Evolutionary conservation across 2,888 invertebrate species (phyloP).

Genomic region (Apamea monoglypha): DNA sequence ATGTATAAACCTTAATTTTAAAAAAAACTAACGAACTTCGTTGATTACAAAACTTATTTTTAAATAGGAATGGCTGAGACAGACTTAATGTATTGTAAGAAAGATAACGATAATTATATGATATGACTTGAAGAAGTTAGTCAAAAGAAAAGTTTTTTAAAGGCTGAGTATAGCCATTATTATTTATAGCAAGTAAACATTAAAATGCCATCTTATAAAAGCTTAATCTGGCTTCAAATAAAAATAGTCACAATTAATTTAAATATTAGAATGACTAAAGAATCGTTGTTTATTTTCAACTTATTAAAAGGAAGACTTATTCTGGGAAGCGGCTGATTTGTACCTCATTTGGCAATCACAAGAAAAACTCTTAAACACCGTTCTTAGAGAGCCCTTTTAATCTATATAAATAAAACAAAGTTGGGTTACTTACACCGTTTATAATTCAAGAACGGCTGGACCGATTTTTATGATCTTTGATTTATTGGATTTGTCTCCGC

Average conservation of each 20-base stretch:
- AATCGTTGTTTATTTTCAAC: constrained; percentile 36
- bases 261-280: constrained; percentile 28
- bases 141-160: neutral
- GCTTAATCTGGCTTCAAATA: neutral
- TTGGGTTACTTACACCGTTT: neutral
- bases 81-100: constrained; percentile 10
- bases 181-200: neutral
- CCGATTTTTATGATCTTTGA: neutral
- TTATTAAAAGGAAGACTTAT: constrained; percentile 40
- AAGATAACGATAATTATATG: neutral
- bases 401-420: neutral
- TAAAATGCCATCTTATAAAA: neutral
- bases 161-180: neutral
- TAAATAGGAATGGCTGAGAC: constrained; percentile 61
- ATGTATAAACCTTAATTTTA: constrained; percentile 51
- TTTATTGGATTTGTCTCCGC: neutral
- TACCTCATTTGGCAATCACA: constrained; percentile 19
- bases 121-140: neutral
- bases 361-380: constrained; percentile 9
- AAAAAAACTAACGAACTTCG: constrained; percentile 56
- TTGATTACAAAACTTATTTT: constrained; percentile 62
- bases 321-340: constrained; percentile 27
- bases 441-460: neutral
- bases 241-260: constrained; percentile 8
- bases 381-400: constrained; percentile 11